These are phyloP conservation scores for Drosophila persimilis DNA, from an alignment of 1,140 invertebrate genomes.

Conservation along the genomic window DNA sequence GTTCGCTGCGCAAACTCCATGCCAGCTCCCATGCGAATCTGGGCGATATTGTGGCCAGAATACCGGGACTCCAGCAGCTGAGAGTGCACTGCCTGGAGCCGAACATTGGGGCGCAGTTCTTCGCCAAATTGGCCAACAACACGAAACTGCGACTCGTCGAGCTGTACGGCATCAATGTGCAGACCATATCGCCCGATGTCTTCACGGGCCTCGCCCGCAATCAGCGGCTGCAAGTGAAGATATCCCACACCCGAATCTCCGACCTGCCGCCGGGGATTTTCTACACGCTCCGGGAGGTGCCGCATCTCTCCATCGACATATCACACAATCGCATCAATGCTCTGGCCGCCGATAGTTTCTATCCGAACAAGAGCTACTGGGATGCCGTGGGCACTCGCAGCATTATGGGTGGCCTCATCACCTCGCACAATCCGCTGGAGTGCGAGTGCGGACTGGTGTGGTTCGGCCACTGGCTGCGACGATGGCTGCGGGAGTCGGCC, in stretches of 20 bases:
- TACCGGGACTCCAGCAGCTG: conserved; percentile 86
- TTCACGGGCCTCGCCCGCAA: conserved; percentile 86
- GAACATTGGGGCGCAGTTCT: conserved; percentile 87
- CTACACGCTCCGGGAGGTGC: conserved; percentile 88
- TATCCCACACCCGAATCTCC: conserved; percentile 89
- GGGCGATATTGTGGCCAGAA: conserved; percentile 72
- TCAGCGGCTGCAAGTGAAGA: conserved; percentile 89
- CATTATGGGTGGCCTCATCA: conserved; percentile 90
- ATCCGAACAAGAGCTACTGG: conserved; percentile 92
- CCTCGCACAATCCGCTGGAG: conserved; percentile 92
- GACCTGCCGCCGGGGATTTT: conserved; percentile 91
- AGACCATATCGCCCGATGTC: conserved; percentile 88
- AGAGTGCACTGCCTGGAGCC: conserved; percentile 89
- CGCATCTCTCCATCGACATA: conserved; percentile 91
- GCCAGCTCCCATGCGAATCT: conserved; percentile 73
- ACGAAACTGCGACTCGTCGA: conserved; percentile 91
- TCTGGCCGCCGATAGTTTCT: conserved; percentile 91
- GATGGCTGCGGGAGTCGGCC: conserved; percentile 90
- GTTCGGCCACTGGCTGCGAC: conserved; percentile 93
- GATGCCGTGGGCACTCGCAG: conserved; percentile 89
- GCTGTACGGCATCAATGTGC: conserved; percentile 89
- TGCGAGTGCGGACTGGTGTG: conserved; percentile 95
- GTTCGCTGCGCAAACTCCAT: conserved; percentile 82
- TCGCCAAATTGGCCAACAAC: conserved; percentile 87
- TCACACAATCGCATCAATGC: conserved; percentile 91